These are phyloP conservation scores for Montipora foliosa DNA, from an alignment of 64 coral and sea anemone species.

Conservation along the genomic window DNA sequence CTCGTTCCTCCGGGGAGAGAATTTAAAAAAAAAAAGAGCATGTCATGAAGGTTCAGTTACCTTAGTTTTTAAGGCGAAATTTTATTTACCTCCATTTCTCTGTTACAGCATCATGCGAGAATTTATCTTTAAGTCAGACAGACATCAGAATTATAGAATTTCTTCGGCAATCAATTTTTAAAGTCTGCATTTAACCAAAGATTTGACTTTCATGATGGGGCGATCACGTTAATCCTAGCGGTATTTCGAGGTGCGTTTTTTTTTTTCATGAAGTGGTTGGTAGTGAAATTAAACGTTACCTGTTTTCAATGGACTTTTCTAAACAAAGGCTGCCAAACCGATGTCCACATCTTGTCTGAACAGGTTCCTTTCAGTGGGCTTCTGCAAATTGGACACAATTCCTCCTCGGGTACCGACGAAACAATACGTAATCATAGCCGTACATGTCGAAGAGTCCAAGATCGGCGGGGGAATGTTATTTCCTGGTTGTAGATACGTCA, in stretches of 20 bases:
- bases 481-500: not conserved
- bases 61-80: no score
- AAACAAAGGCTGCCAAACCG: constrained; percentile 5
- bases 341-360: constrained; percentile 12
- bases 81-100: no score
- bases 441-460: not conserved
- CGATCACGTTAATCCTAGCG: no score
- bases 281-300: not conserved
- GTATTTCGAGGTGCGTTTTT: not conserved
- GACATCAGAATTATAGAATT: no score
- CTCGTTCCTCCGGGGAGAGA: no score
- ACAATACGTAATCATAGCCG: not conserved
- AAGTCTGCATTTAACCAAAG: no score
- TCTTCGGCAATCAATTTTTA: no score
- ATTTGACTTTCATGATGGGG: no score
- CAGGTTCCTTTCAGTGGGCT: constrained; percentile 6
- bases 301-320: not conserved
- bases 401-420: not conserved
- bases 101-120: no score
- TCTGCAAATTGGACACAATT: constrained; percentile 11
- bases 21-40: no score
- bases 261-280: not conserved
- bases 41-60: no score
- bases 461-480: not conserved
- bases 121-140: no score